Conservation (phyloP, 2,113 vertebrate genomes). For the Ginglymostoma cirratum region DNA sequence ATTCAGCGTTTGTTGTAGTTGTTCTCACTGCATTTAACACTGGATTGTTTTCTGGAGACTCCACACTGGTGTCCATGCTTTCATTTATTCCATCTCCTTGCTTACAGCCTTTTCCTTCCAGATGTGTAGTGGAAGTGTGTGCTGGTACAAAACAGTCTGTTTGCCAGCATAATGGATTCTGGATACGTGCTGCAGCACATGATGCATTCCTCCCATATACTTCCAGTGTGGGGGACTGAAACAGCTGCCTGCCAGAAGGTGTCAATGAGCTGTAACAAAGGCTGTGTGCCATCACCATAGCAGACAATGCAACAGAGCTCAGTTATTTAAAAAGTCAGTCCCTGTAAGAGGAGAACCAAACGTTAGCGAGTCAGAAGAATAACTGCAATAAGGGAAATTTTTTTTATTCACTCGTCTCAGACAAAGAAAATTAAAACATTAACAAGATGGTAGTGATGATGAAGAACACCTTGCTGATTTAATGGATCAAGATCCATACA, state of each 20-base stretch:
- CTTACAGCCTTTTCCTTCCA: neutral
- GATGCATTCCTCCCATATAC: constrained; percentile 22
- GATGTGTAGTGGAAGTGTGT: neutral
- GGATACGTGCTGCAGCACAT: neutral
- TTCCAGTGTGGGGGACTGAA: constrained; percentile 1
- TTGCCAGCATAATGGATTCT: constrained; percentile 14
- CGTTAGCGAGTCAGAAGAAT: neutral
- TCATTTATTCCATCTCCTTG: constrained; percentile 11
- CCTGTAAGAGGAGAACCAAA: neutral
- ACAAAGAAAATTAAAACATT: neutral
- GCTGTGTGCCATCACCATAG: constrained; percentile 28
- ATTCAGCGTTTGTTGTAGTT: neutral
- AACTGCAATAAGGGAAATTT: neutral
- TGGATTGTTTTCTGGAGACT: neutral
- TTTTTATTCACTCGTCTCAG: neutral
- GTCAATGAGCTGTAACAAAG: constrained; percentile 20
- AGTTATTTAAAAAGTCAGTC: neutral
- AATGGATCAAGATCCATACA: neutral
- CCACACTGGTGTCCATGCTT: constrained; percentile 5
- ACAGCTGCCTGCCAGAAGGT: constrained; percentile 8
- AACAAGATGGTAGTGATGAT: neutral
- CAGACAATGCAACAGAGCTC: neutral
- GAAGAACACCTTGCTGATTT: neutral
- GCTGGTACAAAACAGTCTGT: neutral
- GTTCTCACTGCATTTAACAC: neutral